Conservation (phyloP, 2,797 vertebrate genomes). For the Gambelia wislizenii region DNA sequence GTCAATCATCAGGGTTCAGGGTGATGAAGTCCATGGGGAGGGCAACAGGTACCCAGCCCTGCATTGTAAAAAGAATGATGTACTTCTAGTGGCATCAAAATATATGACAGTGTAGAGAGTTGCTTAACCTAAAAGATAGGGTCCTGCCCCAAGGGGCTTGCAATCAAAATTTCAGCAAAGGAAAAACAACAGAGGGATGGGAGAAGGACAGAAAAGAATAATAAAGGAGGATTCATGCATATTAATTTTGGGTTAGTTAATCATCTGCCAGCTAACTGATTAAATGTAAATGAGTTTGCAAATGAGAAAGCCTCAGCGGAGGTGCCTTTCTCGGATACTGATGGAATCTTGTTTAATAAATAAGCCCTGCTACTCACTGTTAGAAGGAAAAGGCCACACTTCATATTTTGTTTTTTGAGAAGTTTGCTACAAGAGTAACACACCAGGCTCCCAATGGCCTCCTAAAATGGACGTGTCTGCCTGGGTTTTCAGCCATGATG, state of each 20-base stretch:
- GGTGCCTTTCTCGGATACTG: neutral
- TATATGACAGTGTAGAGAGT: neutral
- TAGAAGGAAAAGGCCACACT: neutral
- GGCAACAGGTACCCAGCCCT: neutral
- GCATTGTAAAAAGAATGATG: neutral
- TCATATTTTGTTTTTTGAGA: neutral
- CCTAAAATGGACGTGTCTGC: neutral
- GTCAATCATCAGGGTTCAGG: too few species aligned
- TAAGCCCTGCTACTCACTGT: neutral
- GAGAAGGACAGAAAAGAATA: neutral
- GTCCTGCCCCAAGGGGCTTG: neutral
- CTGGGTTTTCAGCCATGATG: neutral
- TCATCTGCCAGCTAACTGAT: conserved; percentile 24
- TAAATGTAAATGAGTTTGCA: conserved; percentile 33
- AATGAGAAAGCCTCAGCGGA: neutral
- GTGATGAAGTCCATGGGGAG: neutral
- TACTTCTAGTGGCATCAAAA: neutral
- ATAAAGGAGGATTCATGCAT: neutral
- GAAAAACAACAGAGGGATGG: neutral
- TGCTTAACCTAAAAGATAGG: neutral
- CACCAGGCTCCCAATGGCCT: neutral
- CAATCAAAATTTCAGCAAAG: neutral
- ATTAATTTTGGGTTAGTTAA: conserved; percentile 38
- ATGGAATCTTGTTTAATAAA: conserved; percentile 7
- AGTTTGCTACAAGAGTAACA: neutral